Conservation (phyloP, 2,113 vertebrate genomes). For the Pongo abelii region DNA sequence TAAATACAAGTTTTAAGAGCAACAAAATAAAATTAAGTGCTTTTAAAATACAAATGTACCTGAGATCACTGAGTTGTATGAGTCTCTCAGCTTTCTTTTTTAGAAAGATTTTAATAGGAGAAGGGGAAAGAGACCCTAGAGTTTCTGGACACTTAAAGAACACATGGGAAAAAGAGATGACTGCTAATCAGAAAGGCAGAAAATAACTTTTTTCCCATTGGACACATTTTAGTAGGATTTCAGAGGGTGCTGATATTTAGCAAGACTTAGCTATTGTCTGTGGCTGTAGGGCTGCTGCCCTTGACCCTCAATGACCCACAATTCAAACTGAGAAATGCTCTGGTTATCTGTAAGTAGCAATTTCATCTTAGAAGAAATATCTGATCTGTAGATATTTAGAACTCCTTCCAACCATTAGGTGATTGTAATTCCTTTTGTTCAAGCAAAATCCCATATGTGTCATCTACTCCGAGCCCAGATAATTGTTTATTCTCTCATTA, state of each 20-base stretch:
- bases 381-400: conserved; percentile 7
- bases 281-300: neutral
- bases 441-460: neutral
- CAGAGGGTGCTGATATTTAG: neutral
- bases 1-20: neutral
- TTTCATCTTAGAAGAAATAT: neutral
- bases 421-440: conserved; percentile 3
- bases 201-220: neutral
- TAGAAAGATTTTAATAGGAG: neutral
- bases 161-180: neutral
- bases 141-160: neutral
- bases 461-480: neutral
- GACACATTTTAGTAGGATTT: neutral
- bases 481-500: conserved; percentile 30
- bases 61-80: neutral
- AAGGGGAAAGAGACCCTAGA: neutral
- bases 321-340: neutral
- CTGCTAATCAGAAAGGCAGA: neutral
- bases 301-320: neutral
- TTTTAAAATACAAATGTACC: neutral
- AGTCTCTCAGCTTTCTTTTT: neutral
- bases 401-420: neutral
- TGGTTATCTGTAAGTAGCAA: neutral
- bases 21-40: neutral
- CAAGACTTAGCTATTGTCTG: neutral